Percentiles rank a stretch among this genome's conserved stretches.
Conservation (phyloP, 2,113 vertebrate genomes). For the Promerops cafer region DNA sequence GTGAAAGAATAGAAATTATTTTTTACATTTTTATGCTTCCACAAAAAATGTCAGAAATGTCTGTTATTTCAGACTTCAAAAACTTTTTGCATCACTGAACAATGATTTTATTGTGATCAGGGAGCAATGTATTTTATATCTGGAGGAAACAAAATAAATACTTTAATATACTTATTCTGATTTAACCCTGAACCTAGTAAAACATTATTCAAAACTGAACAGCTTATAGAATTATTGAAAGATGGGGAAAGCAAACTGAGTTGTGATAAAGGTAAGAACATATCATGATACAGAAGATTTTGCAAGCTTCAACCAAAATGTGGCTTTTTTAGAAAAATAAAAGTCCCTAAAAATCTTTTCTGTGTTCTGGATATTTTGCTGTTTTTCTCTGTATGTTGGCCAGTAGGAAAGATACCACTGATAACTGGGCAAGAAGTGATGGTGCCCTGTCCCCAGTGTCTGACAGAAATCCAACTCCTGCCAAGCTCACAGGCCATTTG, state of each 20-base stretch:
- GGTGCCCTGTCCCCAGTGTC: rapidly evolving
- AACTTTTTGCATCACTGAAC: background rate
- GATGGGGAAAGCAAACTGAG: background rate
- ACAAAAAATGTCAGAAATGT: background rate
- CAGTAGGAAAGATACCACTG: background rate
- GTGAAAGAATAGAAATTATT: background rate
- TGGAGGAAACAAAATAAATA: background rate
- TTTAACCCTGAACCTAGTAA: background rate
- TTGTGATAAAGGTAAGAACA: background rate
- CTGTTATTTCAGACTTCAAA: background rate
- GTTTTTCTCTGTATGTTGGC: background rate
- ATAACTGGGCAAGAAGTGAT: background rate
- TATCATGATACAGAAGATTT: background rate
- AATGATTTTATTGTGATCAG: background rate
- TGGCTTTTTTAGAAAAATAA: background rate
- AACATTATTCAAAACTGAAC: background rate
- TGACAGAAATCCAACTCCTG: background rate
- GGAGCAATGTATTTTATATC: background rate
- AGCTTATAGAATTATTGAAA: background rate
- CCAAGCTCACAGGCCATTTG: background rate
- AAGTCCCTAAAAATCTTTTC: background rate
- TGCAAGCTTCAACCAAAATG: background rate
- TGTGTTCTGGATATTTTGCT: background rate
- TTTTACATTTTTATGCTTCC: background rate
- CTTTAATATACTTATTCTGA: background rate